A percentile compares a stretch with the other conserved stretches of the same genome.
These are phyloP conservation scores for Strongylocentrotus purpuratus DNA, from an alignment of 35 echinoderm and acorn worm genomes.

Conservation along the genomic window DNA sequence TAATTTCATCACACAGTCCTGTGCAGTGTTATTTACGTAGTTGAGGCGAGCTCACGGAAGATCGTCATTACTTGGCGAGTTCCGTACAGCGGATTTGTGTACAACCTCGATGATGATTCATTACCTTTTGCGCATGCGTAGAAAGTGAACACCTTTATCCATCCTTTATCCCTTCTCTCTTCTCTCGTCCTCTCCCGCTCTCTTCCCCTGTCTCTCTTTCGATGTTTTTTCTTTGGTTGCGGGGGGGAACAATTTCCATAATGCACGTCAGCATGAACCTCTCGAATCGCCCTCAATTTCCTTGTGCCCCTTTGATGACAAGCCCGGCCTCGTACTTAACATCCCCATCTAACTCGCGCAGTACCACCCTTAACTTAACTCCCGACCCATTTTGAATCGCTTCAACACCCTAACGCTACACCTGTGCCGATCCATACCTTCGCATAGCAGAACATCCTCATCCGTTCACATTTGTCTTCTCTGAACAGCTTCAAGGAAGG, in stretches of 20 bases:
- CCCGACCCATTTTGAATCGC: background rate
- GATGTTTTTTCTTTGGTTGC: background rate
- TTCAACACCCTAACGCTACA: background rate
- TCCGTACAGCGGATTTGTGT: background rate
- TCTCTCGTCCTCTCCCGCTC: background rate
- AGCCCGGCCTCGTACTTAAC: background rate
- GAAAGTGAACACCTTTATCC: background rate
- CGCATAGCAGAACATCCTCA: background rate
- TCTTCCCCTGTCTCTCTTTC: background rate
- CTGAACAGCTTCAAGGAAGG: background rate
- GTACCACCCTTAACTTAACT: background rate
- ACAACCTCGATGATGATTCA: background rate
- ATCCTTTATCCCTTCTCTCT: background rate
- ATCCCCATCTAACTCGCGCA: background rate
- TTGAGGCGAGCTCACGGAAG: background rate
- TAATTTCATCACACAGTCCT: background rate
- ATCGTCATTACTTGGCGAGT: background rate
- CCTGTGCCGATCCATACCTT: background rate
- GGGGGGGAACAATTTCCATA: background rate
- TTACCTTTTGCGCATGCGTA: background rate
- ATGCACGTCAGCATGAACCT: conserved; percentile 7
- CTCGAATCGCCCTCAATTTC: background rate
- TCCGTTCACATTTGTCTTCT: background rate
- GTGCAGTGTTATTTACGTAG: background rate
- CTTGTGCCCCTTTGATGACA: background rate